Base-by-base conservation (phyloP, 2,797 vertebrate genomes). In the Botia kubotai region DNA sequence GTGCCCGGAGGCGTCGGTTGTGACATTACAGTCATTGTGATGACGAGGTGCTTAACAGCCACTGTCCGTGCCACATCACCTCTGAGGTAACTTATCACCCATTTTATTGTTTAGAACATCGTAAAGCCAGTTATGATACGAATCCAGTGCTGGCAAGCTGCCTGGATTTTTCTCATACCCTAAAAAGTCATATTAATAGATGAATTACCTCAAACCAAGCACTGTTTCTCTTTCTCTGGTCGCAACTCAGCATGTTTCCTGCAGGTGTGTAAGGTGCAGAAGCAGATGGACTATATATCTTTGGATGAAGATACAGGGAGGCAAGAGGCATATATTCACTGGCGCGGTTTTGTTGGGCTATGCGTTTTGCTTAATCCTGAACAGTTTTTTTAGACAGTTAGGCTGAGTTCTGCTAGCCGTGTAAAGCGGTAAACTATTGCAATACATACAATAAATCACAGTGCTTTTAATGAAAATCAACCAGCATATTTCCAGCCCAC, bases 211-310 rank as follows among this genome's bases (percentile, higher is more conserved):
- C 58, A 79, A 80, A 70, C 82, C 58, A n/a, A 48, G 29, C 33
- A 36, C 57, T 52, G 23, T 62, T 67, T 84, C 60, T 76, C 75
- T 82, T 46, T 69, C 50, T 57, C 63, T 19, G 52, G 53, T 39
- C 68, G 77, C 77, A 74, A 81, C 80, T 77, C 85, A 76, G 77
- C 83, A 87, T 78, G 83, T 82, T 80, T 77, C 73, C 82, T 87
- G 82, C 88, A 89, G 87, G 82, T 87, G 86, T 85, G 82, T 73
- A 26, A 12, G 55, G 66, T 62, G 78, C 68, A 43, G 53, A 75
- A 79, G 81, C 87, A 87, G 88, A 88, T 86, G 87, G 84, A 66
- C 72, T 85, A 83, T 88, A 81, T 83, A 80, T 84, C 85, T 86
- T 78, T 33, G 67, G 81, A 72, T 53, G 75, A 69, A 79, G 72